Percentiles rank a stretch among this genome's conserved stretches.
phyloP scores from a whole-genome alignment of 1,140 invertebrate genomes.

The Drosophila pandora region DNA sequence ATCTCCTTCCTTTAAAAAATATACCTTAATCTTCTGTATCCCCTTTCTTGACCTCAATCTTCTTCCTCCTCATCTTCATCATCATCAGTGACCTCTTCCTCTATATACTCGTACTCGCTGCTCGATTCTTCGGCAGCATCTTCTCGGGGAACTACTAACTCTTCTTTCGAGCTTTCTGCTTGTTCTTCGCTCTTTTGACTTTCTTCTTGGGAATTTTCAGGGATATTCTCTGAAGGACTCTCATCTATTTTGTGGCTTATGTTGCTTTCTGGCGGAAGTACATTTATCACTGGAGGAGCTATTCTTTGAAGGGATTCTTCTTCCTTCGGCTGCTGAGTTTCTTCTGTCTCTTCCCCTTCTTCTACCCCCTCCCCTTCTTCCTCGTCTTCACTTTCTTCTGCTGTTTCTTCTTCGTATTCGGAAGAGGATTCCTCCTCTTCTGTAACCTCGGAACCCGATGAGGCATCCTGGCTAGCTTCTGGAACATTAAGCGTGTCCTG shows the following conservation, averaged over 20 bases:
- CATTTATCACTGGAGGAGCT: slow-evolving; percentile 57
- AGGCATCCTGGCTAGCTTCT: slow-evolving; percentile 3
- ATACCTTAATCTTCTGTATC: background rate
- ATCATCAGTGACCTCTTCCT: slow-evolving; percentile 58
- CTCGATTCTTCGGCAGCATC: slow-evolving; percentile 28
- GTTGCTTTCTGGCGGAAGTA: slow-evolving; percentile 52
- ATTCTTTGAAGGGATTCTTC: background rate
- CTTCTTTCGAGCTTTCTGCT: slow-evolving; percentile 10
- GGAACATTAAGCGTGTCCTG: background rate
- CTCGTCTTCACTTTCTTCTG: slow-evolving; percentile 49
- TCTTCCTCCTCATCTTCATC: slow-evolving; percentile 44
- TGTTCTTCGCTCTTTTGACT: slow-evolving; percentile 8
- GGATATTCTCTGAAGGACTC: background rate
- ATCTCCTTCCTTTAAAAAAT: background rate
- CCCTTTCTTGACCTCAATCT: background rate
- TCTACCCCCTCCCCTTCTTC: slow-evolving; percentile 21
- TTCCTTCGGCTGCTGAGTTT: slow-evolving; percentile 1
- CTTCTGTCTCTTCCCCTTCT: background rate
- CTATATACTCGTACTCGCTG: slow-evolving; percentile 56
- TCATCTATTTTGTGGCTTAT: slow-evolving; percentile 29
- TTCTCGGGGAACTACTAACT: background rate
- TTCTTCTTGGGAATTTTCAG: background rate
- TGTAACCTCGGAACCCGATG: slow-evolving; percentile 22
- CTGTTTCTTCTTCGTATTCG: slow-evolving; percentile 59
- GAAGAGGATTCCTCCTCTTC: slow-evolving; percentile 54